Percentiles rank a stretch among this genome's conserved stretches.
Evolutionary conservation across 2,113 vertebrate genomes (phyloP).

Genomic region (Tichodroma muraria): DNA sequence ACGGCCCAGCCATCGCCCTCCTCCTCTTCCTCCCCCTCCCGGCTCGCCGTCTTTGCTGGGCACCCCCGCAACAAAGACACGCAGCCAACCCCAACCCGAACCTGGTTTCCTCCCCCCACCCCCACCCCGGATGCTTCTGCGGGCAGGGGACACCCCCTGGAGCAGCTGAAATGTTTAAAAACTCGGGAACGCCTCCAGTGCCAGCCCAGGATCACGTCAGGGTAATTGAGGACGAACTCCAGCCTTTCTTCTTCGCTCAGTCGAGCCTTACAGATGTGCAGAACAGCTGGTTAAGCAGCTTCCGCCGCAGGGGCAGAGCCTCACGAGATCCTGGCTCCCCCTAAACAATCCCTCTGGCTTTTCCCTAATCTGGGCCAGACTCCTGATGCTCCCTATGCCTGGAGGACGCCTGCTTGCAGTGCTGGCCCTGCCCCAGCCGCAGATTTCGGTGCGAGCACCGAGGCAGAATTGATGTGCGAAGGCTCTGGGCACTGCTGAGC

Average conservation of each 20-base stretch:
- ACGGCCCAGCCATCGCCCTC: background rate
- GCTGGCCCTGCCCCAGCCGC: background rate
- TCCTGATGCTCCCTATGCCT: background rate
- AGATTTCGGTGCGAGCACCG: rapidly evolving
- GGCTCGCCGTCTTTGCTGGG: rapidly evolving
- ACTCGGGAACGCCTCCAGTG: rapidly evolving
- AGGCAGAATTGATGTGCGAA: rapidly evolving
- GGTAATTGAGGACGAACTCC: background rate
- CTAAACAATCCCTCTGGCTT: background rate
- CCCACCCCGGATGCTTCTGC: background rate
- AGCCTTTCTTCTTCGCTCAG: background rate
- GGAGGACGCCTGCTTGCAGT: background rate
- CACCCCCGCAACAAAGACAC: background rate
- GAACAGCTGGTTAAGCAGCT: background rate
- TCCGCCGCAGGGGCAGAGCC: background rate
- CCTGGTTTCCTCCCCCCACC: too few relatives aligned
- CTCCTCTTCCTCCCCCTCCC: background rate
- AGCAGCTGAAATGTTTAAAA: background rate
- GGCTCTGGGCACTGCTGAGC: background rate
- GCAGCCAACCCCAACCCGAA: background rate
- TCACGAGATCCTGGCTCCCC: background rate
- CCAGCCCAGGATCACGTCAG: background rate
- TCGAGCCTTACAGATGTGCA: background rate
- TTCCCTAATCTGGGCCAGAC: background rate
- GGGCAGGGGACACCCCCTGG: background rate